phyloP scores from a whole-genome alignment of 2,113 vertebrate species.

The Hippocampus zosterae region DNA sequence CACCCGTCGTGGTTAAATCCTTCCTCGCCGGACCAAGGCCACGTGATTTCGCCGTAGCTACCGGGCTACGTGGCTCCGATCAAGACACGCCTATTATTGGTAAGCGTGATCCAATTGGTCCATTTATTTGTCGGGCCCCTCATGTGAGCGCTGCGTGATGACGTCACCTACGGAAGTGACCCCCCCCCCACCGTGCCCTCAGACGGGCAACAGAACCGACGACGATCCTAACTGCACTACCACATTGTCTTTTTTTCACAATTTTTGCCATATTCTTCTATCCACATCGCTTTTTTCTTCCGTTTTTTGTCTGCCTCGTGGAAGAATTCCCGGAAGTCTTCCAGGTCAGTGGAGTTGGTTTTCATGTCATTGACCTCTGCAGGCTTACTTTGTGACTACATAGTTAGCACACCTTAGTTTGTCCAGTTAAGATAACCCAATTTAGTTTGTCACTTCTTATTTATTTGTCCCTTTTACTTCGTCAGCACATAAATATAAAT shows the following conservation, averaged over 20 bases:
- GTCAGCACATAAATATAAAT: too few species aligned
- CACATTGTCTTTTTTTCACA: neutral
- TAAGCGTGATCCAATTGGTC: neutral
- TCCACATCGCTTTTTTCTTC: neutral
- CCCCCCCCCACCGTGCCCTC: neutral
- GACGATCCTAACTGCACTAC: neutral
- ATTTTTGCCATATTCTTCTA: neutral
- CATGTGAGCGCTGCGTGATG: neutral
- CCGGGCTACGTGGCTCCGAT: neutral
- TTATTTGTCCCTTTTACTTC: too few species aligned
- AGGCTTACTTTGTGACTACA: neutral
- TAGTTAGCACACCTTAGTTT: neutral
- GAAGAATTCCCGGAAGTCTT: neutral
- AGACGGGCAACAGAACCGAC: neutral
- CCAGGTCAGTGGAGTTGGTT: conserved; percentile 15
- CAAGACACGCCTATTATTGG: neutral
- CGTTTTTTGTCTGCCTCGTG: neutral
- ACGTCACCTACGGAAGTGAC: neutral
- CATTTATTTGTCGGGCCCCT: neutral
- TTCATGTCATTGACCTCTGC: conserved; percentile 43
- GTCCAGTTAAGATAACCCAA: too few species aligned
- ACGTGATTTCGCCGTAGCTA: neutral
- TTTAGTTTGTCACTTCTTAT: too few species aligned
- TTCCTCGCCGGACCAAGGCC: neutral
- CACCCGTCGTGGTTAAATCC: neutral